Conservation (phyloP, 2,888 invertebrate species). For the Drosophila mercatorum region DNA sequence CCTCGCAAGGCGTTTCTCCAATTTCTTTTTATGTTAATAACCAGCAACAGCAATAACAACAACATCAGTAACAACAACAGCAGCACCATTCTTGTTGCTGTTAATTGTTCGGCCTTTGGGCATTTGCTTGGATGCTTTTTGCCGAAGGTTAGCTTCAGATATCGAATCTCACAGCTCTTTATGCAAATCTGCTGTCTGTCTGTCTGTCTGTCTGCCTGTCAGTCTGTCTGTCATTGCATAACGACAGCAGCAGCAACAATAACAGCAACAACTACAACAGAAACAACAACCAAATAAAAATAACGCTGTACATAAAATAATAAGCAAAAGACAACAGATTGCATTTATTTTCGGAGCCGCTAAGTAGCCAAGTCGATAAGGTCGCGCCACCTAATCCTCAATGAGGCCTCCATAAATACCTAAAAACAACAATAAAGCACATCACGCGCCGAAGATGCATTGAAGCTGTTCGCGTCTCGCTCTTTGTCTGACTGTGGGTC, state of each 20-base stretch:
- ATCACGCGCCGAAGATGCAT: constrained; percentile 44
- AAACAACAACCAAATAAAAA: constrained; percentile 10
- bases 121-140: constrained; percentile 24
- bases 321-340: constrained; percentile 56
- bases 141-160: constrained; percentile 46
- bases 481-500: constrained; percentile 32
- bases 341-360: constrained; percentile 80
- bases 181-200: constrained; percentile 48
- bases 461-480: constrained; percentile 8
- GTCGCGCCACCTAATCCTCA: constrained; percentile 76
- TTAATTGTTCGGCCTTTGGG: constrained; percentile 44
- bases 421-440: constrained; percentile 40
- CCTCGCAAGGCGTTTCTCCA: constrained; percentile 58
- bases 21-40: constrained; percentile 72
- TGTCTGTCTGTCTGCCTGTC: not conserved
- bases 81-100: constrained; percentile 37
- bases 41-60: constrained; percentile 36
- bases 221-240: constrained; percentile 54
- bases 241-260: constrained; percentile 3
- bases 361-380: constrained; percentile 82
- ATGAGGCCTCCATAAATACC: constrained; percentile 54
- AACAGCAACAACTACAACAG: constrained; percentile 12
- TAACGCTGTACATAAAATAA: constrained; percentile 43
- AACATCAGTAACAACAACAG: constrained; percentile 27
- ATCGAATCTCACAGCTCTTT: constrained; percentile 49